Base-by-base conservation (phyloP, 2,113 vertebrate genomes). In the Marmota flaviventris region DNA sequence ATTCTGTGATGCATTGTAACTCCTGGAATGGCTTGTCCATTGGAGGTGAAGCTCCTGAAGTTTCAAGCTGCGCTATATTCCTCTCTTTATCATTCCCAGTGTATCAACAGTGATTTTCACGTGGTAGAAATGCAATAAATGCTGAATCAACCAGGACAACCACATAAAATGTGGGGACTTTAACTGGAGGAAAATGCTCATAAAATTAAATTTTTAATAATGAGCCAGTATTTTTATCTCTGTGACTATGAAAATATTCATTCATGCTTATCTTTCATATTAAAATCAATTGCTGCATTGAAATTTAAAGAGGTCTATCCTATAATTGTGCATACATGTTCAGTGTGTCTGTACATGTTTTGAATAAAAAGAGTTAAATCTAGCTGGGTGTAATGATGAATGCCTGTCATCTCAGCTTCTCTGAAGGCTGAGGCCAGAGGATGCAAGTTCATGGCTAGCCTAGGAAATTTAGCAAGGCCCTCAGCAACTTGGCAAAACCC, bases 331-430 rank as follows among this genome's bases (percentile, higher is more conserved):
- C 73, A 25, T 8, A 9, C n/a, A 34, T 37, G 78, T 48, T 51
- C 2, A 13, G 8, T 73, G 32, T 25, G 5, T 37, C 42, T 45
- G 27, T 45, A 20, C 0, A 24, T 39, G 10, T 79, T 90, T 88
- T 77, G 42, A 94, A 39, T 37, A 78, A 70, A 95, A 95, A 82
- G 16, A 78, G 34, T 93, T 92, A 92, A 70, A 70, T 18, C 34
- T 63, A 63, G 8, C 8, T 63, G 61, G 61, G 25, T 24, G 7
- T 22, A 61, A 22, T 61, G 58, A 9, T 25, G 20, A 24, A 25
- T 8, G 2, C 8, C 61, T 63, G 24, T 63, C 22, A 63, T 63
- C 24, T 24, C 25, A 63, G 24, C 24, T 63, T 63, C 61, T 63
- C 22, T 63, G 58, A 25, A 61, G 22, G 7, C 58, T 61, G 8